phyloP scores from a whole-genome alignment of 2,888 invertebrate genomes.

The Empis stercorea region DNA sequence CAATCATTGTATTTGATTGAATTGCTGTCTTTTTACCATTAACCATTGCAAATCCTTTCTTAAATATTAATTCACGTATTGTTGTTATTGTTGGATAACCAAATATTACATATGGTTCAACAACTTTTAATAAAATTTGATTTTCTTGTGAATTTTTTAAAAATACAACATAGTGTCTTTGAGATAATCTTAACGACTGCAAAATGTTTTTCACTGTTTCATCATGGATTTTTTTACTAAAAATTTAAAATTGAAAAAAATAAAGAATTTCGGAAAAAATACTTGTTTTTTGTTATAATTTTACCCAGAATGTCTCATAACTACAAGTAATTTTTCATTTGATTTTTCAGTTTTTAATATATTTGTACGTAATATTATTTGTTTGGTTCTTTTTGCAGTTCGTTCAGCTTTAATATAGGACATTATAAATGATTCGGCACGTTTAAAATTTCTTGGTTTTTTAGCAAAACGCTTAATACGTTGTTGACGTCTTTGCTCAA shows the following conservation, averaged over 20 bases:
- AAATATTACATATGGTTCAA: slow-evolving; percentile 34
- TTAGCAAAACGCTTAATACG: slow-evolving; percentile 23
- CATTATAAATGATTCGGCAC: slow-evolving; percentile 36
- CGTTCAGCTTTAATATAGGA: slow-evolving; percentile 30
- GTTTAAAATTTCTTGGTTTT: slow-evolving; percentile 28
- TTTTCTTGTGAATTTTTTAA: slow-evolving; percentile 30
- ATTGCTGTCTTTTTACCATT: slow-evolving; percentile 30
- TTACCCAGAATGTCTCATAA: slow-evolving; percentile 32
- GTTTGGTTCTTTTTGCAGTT: slow-evolving; percentile 27
- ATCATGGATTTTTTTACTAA: slow-evolving; percentile 31
- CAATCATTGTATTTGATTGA: slow-evolving; percentile 34
- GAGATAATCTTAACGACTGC: slow-evolving; percentile 20
- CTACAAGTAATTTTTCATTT: slow-evolving; percentile 28
- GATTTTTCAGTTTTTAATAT: slow-evolving; percentile 21
- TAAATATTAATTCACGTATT: slow-evolving; percentile 33
- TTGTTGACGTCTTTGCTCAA: slow-evolving; percentile 26
- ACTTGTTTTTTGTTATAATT: too few species aligned
- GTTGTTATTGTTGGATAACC: slow-evolving; percentile 29
- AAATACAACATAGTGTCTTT: slow-evolving; percentile 29
- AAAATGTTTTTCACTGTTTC: slow-evolving; percentile 28
- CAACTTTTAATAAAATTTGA: slow-evolving; percentile 28
- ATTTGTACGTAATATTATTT: slow-evolving; percentile 22
- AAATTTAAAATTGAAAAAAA: background rate
- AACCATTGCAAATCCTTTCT: slow-evolving; percentile 32
- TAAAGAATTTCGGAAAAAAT: too few species aligned